Percentiles rank a stretch among this genome's conserved stretches.
Conservation (phyloP, 2,113 vertebrate species). For the Pachycephala philippinensis region DNA sequence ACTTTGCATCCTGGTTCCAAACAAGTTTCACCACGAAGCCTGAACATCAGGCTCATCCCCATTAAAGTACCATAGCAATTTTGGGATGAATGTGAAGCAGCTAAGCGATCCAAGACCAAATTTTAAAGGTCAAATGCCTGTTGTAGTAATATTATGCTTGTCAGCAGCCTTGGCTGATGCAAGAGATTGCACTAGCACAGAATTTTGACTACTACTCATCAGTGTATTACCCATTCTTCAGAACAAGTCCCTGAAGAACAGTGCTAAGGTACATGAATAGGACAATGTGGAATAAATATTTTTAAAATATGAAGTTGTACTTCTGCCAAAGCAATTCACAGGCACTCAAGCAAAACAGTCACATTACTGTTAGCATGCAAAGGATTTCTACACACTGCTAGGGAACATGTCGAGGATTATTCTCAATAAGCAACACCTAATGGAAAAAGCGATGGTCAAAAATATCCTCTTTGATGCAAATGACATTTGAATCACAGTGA, state of each 20-base stretch:
- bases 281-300: slow-evolving; percentile 14
- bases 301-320: slow-evolving; percentile 3
- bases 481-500: background rate
- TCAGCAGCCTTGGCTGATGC: background rate
- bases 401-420: background rate
- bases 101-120: background rate
- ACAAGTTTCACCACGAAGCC: background rate
- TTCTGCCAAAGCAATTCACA: slow-evolving; percentile 21
- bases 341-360: background rate
- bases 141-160: background rate
- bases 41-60: background rate
- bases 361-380: background rate
- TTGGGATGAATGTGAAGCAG: background rate
- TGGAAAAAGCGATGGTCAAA: background rate
- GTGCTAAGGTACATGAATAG: background rate
- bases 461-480: background rate
- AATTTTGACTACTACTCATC: background rate
- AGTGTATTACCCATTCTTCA: background rate
- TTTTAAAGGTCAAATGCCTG: slow-evolving; percentile 14
- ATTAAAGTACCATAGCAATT: background rate
- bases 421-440: background rate
- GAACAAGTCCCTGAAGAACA: background rate
- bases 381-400: background rate
- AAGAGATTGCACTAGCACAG: background rate
- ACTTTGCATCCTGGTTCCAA: background rate